Base-by-base conservation (phyloP, 2,113 vertebrate species). In the Bungarus multicinctus region DNA sequence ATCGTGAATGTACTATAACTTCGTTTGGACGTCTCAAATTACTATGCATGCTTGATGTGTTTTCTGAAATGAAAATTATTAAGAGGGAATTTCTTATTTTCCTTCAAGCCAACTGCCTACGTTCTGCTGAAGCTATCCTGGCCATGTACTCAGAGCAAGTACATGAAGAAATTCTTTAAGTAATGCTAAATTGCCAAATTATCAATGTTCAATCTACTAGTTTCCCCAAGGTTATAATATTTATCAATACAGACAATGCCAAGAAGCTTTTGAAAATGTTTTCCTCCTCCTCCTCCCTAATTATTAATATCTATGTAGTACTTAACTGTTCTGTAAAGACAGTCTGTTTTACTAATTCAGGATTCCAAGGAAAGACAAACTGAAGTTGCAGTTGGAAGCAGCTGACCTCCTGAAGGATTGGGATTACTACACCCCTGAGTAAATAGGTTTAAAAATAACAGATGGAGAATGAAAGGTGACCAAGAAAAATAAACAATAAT, bases 51-150 rank as follows among this genome's bases (percentile, higher is more conserved):
- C 52, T 10, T 52, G 55, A 34, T n/a, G 20, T 6, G 11, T 57
- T 89, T 47, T 58, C 95, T 94, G 94, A 69, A 94, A 93, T 7
- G 85, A 93, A 93, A 85, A 85, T 20, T 3, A 64, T 34, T 34
- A n/a, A 85, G 64, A 91, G 39, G 87, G 43, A 45, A 53, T 47
- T 74, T 85, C 45, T 52, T 57, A 60, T n/a, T 57, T 43, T 87
- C 85, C 20, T 43, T 81, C 34, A 81, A 8, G 34, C 43, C 74
- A 57, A 57, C 34, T 7, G 14, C 39, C 25, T 58, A 43, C 18
- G 6, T 2, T 45, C 54, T 50, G 39, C 22, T n/a, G 22, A 60
- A 86, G 39, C 18, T 8, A 91, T 22, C 4, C 55, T 54, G 22
- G n/a, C 6, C 4, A 50, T 22, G 27, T 74, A n/a, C 23, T 43